Percentiles rank a stretch among this genome's conserved stretches.
Evolutionary conservation across 2,888 invertebrate species (phyloP).

Genomic region (Agyllia agylla): DNA sequence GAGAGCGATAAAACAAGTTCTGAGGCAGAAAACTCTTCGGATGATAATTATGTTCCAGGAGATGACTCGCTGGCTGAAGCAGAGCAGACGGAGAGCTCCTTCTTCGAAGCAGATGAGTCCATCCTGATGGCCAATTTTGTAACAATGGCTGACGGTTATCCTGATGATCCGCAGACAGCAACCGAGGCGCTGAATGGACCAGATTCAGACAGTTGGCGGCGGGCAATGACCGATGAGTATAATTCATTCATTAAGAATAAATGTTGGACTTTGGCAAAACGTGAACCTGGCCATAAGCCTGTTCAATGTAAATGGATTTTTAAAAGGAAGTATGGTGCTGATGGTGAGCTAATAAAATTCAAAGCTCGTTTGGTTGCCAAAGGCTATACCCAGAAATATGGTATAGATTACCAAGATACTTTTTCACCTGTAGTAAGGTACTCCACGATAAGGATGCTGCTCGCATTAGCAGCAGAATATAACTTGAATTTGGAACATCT

Average conservation of each 20-base stretch:
- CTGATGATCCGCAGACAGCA: background rate
- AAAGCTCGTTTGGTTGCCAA: conserved; percentile 53
- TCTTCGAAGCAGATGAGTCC: background rate
- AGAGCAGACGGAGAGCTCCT: background rate
- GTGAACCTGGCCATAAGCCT: background rate
- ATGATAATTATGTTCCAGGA: background rate
- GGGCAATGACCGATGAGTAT: background rate
- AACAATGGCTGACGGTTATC: background rate
- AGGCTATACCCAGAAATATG: conserved; percentile 42
- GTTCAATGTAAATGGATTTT: conserved; percentile 23
- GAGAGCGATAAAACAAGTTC: background rate
- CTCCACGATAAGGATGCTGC: background rate
- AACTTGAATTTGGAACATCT: background rate
- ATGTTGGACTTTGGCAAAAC: conserved; percentile 77
- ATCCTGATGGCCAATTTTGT: background rate
- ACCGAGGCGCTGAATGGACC: background rate
- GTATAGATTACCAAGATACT: conserved; percentile 47
- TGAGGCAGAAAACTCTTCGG: background rate
- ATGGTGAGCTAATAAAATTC: conserved; percentile 34
- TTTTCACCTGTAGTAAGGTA: conserved; percentile 14
- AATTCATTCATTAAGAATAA: background rate
- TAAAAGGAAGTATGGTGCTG: conserved; percentile 30
- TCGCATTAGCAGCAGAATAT: background rate
- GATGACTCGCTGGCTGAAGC: background rate
- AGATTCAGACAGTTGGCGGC: background rate